Base-by-base conservation (phyloP, 1,140 invertebrate genomes). In the Protaetia brevitarsis region DNA sequence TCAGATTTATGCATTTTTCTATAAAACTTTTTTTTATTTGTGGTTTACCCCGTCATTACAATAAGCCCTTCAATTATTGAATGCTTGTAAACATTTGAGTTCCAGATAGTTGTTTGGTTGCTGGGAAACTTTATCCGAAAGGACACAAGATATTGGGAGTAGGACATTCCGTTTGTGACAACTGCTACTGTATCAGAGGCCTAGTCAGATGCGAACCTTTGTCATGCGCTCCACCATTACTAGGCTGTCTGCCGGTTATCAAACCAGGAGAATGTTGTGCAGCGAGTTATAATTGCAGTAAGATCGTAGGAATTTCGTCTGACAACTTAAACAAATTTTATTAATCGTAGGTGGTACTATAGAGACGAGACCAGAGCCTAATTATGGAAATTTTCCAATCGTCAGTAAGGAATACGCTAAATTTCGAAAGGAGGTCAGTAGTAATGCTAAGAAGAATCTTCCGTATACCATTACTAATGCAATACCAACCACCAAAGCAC, bases 171-270 rank as follows among this genome's bases (percentile, higher is more conserved):
- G 79, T 82, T 6, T 92, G 90, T 76, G 87, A 89, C 72, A 89
- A 89, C 67, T 94, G 93, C 78, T 94, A 92, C 79, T 95, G 93
- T 77, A 84, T 93, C 63, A 83, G 86, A 64, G 89, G 89, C 1
- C 79, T 84, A 0, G 81, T 92, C 16, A 83, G 86, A 7, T 95
- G 92, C 76, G 88, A 90, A 57, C 86, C 89, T 1, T 82, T 91
- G 37, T 85, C 88, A 8, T 93, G 91, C 70, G 86, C 89, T 3
- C 88, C 88, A 10, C 84, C 88, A 0, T 80, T 93, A 61, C 83
- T 87, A 68, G 89, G 89, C 34, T 95, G 92, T 76, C 83, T 79
- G 61, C 91, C 92, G 1, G 85, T 94, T 27, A 84, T 91, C 26
- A 85, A 86, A 34, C 80, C 84, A 62, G 91, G 90, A 21, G 87